A percentile compares a stretch with the other conserved stretches of the same genome.
phyloP scores from a whole-genome alignment of 2,113 vertebrate genomes.

The Cinclus mexicanus region DNA sequence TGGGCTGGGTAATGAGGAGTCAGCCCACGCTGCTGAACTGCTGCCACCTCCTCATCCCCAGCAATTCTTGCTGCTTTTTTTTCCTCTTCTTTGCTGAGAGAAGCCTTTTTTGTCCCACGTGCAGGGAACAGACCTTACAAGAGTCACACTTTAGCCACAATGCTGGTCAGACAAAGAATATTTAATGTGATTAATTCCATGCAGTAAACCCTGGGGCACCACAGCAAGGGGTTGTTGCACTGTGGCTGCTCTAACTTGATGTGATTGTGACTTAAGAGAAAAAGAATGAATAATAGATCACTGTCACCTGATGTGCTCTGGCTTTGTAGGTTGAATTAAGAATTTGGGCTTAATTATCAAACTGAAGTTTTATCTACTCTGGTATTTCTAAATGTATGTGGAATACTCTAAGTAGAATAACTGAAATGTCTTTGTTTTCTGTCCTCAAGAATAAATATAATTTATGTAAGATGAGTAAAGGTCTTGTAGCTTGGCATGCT shows the following conservation, averaged over 20 bases:
- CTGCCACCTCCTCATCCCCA: not conserved
- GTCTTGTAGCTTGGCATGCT: not conserved
- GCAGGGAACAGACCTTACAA: not conserved
- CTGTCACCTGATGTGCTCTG: not conserved
- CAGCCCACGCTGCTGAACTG: constrained; percentile 2
- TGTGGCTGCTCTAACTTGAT: not conserved
- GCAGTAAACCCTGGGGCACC: not conserved
- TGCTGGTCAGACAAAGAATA: not conserved
- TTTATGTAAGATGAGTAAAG: not conserved
- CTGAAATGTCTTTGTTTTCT: not conserved
- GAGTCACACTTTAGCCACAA: not conserved
- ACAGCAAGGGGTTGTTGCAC: not conserved
- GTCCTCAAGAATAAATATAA: not conserved
- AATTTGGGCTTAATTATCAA: not conserved
- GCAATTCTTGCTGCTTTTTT: not conserved
- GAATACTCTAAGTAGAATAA: not conserved
- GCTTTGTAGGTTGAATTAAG: not conserved
- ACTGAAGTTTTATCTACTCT: not conserved
- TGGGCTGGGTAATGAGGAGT: not conserved
- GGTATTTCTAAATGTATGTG: not conserved
- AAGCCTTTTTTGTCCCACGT: not conserved
- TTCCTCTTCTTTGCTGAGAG: accelerated
- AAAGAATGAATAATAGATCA: not conserved
- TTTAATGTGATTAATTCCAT: not conserved
- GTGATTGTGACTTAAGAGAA: not conserved